phyloP scores from a whole-genome alignment of 2,113 vertebrate species.

The Pomatostomus ruficeps region DNA sequence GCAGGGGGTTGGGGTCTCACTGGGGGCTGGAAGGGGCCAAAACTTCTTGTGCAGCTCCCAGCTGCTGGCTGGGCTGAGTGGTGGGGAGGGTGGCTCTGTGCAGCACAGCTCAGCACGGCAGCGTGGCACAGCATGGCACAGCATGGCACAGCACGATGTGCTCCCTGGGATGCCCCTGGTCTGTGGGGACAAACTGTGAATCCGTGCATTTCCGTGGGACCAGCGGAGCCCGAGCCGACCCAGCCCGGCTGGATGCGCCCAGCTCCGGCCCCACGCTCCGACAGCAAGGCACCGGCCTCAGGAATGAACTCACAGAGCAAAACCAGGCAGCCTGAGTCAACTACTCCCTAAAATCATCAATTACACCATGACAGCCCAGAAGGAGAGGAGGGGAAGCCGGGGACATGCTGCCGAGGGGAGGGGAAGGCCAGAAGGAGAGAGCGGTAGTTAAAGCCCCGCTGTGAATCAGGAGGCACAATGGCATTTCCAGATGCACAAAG shows the following conservation, averaged over 20 bases:
- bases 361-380: background rate
- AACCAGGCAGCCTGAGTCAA: slow-evolving; percentile 40
- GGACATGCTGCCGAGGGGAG: slow-evolving; percentile 1
- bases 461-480: background rate
- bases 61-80: background rate
- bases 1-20: background rate
- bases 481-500: background rate
- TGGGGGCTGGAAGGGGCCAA: background rate
- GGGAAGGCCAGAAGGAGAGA: background rate
- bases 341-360: slow-evolving; percentile 57
- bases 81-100: background rate
- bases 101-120: fast-evolving
- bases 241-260: background rate
- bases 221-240: fast-evolving
- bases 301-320: slow-evolving; percentile 46
- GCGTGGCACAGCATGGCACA: background rate
- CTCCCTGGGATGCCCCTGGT: background rate
- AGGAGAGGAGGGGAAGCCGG: slow-evolving; percentile 41
- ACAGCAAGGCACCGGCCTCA: background rate
- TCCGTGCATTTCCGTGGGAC: fast-evolving
- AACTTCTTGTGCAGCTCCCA: background rate
- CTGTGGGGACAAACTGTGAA: fast-evolving
- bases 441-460: background rate
- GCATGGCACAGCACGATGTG: fast-evolving
- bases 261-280: background rate